Evolutionary conservation across 2,113 vertebrate species (phyloP).

Genomic region (Trematomus loennbergii): DNA sequence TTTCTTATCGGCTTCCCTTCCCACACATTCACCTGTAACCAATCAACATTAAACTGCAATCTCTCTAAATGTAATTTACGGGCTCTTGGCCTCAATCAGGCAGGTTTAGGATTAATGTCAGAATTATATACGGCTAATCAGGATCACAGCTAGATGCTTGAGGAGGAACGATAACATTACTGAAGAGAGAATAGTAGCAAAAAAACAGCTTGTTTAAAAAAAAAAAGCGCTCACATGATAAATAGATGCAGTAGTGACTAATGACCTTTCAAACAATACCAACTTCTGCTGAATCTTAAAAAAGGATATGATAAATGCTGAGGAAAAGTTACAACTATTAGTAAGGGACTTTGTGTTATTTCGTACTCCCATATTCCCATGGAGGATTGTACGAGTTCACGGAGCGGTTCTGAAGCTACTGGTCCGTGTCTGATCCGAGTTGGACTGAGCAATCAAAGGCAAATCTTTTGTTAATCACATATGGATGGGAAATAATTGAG

Average conservation of each 20-base stretch:
- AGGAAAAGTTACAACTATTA: background rate
- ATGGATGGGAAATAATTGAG: conserved; percentile 69
- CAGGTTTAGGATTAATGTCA: conserved; percentile 40
- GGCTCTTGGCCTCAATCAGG: conserved; percentile 49
- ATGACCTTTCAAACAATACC: conserved; percentile 21
- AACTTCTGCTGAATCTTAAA: conserved; percentile 26
- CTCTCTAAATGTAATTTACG: conserved; percentile 46
- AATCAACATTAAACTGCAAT: conserved; percentile 53
- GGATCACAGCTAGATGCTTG: background rate
- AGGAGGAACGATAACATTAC: conserved; percentile 1
- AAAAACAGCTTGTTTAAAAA: too few relatives aligned
- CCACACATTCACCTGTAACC: conserved; percentile 50
- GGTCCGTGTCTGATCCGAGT: conserved; percentile 31
- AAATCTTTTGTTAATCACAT: conserved; percentile 65
- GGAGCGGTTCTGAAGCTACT: conserved; percentile 19
- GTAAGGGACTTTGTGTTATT: background rate
- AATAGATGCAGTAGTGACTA: too few relatives aligned
- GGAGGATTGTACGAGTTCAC: background rate
- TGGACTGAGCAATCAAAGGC: conserved; percentile 44
- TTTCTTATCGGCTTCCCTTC: conserved; percentile 16
- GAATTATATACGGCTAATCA: conserved; percentile 46
- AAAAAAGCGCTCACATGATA: too few relatives aligned
- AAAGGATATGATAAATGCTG: background rate
- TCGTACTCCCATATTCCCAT: background rate
- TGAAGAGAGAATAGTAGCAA: background rate